phyloP scores from a whole-genome alignment of 2,888 invertebrate genomes.

The Hirtodrosophila trivittata region DNA sequence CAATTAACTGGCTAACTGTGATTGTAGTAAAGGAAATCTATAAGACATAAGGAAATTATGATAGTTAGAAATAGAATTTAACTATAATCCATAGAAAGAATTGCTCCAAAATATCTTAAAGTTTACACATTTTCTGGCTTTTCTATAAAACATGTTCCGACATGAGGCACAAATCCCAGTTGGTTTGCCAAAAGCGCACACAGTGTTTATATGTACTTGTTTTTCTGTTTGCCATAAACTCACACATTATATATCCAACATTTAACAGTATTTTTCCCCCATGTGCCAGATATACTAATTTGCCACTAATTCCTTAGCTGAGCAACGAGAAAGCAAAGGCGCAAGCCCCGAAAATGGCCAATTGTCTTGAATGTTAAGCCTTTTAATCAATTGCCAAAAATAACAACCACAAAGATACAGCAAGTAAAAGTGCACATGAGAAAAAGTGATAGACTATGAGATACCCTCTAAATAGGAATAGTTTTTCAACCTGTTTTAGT shows the following conservation, averaged over 20 bases:
- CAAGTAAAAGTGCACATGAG: rapidly evolving
- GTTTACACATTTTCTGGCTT: too few species aligned
- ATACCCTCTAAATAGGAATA: conserved; percentile 23
- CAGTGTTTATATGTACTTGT: conserved; percentile 20
- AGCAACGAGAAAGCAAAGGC: conserved; percentile 15
- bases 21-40: too few species aligned
- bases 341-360: conserved; percentile 44
- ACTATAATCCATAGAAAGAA: too few species aligned
- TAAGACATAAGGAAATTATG: too few species aligned
- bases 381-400: conserved; percentile 76
- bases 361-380: conserved; percentile 74
- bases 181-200: conserved; percentile 13
- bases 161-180: conserved; percentile 11
- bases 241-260: conserved; percentile 69
- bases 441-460: not conserved
- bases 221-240: conserved; percentile 58
- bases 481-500: too few species aligned
- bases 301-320: conserved; percentile 60
- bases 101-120: too few species aligned
- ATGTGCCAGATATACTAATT: conserved; percentile 53
- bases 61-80: too few species aligned
- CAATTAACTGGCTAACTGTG: conserved; percentile 1
- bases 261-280: conserved; percentile 58
- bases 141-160: too few species aligned
- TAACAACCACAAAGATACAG: conserved; percentile 11